Evolutionary conservation across 2,113 vertebrate species (phyloP), one percentile per base, ranked within the genome.

Genomic region (Ptilonorhynchus violaceus): DNA sequence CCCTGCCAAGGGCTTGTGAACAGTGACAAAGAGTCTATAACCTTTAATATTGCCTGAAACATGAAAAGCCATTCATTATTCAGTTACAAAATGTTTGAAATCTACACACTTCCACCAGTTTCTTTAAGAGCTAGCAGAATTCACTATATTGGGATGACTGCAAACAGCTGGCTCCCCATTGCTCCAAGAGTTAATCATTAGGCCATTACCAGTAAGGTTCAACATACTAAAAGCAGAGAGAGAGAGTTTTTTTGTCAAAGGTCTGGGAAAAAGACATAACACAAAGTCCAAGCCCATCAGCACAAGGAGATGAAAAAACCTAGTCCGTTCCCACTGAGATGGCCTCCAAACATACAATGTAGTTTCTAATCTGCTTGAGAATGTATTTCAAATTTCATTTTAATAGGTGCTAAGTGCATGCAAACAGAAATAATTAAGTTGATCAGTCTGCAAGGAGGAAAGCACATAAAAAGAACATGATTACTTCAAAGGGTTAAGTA

Each of bases 161-260:
- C 33, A 85, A 21, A 73, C 14, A 50, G 35, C n/a, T 44, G 15
- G 23, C 46, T 93, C 55, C 37, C 39, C 35, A 10, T 60, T 64
- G 42, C 60, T 92, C 39, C 19, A 42, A 30, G n/a, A 89, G 83
- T 88, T 95, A 93, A 84, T 92, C 73, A 84, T 89, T 96, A 89
- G 66, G 53, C 37, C 11, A 28, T 88, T 80, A 83, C 22, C 31
- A 53, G 28, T 63, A 80, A 73, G 20, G 27, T 19, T 80, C 27
- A 67, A 88, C 92, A 92, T 83, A 75, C 27, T 22, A 35, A 81
- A 67, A 92, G 75, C 18, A 92, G 30, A 86, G 30, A 28, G 13
- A 28, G 20, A 14, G 7, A n/a, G 42, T 39, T 31, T 84, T 93
- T 84, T 78, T 75, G 42, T 62, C 72, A 78, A n/a, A 92, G 63